Base-by-base conservation (phyloP, 30 jellyfish, hydroid and myxozoan species). In the Aurelia aurita complex sp. Pacific region DNA sequence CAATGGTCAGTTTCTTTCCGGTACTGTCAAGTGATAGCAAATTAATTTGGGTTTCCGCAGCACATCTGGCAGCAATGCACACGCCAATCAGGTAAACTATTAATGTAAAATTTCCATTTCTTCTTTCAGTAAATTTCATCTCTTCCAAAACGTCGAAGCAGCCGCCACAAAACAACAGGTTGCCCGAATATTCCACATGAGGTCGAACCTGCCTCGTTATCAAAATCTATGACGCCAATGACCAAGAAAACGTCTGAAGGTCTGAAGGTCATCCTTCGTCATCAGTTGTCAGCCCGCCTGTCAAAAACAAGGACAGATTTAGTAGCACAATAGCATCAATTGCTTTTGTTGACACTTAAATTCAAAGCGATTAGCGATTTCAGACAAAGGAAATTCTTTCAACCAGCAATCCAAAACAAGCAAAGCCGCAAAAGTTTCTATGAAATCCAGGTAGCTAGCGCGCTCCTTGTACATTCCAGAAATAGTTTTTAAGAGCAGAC, bases 21-120 rank as follows among this genome's bases (percentile, higher is more conserved):
- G 80, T 54, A 64, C 85, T 82, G 3, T 55, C 85, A 54, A 82
- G 75, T 32, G 91, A 70, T 4, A 82, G 73, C 13, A 82, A 36
- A 63, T 64, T 38, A 7, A 82, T 72, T 43, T 46, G 18, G 43
- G 85, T n/a, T 17, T 70, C 79, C 19, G 85, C 51, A 46, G 73
- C 40, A 75, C 91, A 82, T 36, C 38, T 10, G 52, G 68, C 67
- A 12, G 38, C 53, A 4, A 38, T 16, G 65, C 4, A 12, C 32
- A 77, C n/a, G 67, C 68, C 33, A 34, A 77, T 61, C 64, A 77
- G 68, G 17, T 32, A 10, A 42, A 61, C 40, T 7, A 59, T 18
- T 60, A 77, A 36, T 76, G 59, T 46, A 8, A 77, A 61, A 77
- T 23, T 66, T 77, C 67, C 66, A 77, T 77, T 61, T 19, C 5